These are phyloP conservation scores for Timema cristinae DNA, from an alignment of 2,888 invertebrate species.

Conservation along the genomic window DNA sequence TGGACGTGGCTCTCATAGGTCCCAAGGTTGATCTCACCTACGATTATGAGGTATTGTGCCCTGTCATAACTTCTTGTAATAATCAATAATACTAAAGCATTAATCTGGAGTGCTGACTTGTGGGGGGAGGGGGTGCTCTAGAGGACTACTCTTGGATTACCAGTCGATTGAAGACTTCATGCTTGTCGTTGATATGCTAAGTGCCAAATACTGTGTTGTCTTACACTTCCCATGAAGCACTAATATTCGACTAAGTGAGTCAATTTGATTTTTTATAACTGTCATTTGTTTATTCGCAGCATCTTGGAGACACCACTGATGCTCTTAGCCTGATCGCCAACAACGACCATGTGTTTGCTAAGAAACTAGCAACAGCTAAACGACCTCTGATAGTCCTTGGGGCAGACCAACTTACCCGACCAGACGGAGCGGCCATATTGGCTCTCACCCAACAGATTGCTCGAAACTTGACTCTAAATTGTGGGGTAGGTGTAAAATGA, in stretches of 20 bases:
- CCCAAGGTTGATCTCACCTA: slow-evolving; percentile 90
- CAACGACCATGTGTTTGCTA: slow-evolving; percentile 65
- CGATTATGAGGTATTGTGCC: slow-evolving; percentile 64
- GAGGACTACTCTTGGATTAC: no score
- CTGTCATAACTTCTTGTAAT: no score
- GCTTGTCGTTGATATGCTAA: no score
- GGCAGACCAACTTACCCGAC: slow-evolving; percentile 71
- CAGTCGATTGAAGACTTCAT: no score
- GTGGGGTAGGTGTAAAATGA: slow-evolving; percentile 43
- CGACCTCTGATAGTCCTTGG: slow-evolving; percentile 90
- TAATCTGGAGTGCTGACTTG: no score
- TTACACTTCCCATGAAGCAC: no score
- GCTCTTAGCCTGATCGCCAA: slow-evolving; percentile 69
- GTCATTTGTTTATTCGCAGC: slow-evolving; percentile 47
- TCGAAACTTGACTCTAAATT: slow-evolving; percentile 24
- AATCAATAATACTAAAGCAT: no score
- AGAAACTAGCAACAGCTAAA: slow-evolving; percentile 70
- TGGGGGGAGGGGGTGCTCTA: no score
- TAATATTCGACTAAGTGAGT: no score
- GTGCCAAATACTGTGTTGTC: no score
- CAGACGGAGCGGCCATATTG: slow-evolving; percentile 74
- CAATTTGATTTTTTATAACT: no score
- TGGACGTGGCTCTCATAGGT: slow-evolving; percentile 80
- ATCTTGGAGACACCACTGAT: slow-evolving; percentile 77
- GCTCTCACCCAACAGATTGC: slow-evolving; percentile 72